These are phyloP conservation scores for Zapus hudsonius DNA, from an alignment of 2,113 vertebrate genomes.

Conservation along the genomic window DNA sequence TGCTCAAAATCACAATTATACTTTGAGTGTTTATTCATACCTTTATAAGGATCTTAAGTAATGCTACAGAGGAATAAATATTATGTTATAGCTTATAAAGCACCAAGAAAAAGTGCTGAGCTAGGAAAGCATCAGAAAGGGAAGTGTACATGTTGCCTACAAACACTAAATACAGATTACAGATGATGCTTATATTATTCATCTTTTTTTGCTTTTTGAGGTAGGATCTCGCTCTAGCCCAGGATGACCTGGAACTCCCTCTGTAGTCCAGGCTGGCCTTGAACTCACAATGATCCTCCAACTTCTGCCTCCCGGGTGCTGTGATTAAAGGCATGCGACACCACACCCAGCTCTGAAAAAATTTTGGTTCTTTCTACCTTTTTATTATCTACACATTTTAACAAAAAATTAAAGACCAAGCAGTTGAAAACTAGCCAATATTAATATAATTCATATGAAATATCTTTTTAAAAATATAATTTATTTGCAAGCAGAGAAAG, in stretches of 20 bases:
- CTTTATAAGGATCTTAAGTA: not conserved
- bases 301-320: no score
- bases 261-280: no score
- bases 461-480: no score
- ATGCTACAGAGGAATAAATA: not conserved
- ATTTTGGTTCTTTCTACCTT: conserved; percentile 19
- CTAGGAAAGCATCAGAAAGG: not conserved
- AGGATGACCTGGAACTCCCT: no score
- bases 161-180: no score
- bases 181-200: no score
- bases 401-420: not conserved
- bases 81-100: not conserved
- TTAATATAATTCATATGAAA: not conserved
- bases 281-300: no score
- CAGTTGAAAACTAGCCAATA: not conserved
- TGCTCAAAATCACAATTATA: conserved; percentile 27
- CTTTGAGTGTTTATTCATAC: not conserved
- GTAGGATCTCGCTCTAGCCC: no score
- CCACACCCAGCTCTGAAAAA: no score
- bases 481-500: no score
- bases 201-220: no score
- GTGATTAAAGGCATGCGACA: no score
- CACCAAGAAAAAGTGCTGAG: not conserved
- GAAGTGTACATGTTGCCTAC: not conserved
- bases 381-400: conserved; percentile 23